Evolutionary conservation across 2,797 vertebrate genomes (phyloP), one percentile per base, ranked within the genome.

Genomic region (Dicrostonyx torquatus): DNA sequence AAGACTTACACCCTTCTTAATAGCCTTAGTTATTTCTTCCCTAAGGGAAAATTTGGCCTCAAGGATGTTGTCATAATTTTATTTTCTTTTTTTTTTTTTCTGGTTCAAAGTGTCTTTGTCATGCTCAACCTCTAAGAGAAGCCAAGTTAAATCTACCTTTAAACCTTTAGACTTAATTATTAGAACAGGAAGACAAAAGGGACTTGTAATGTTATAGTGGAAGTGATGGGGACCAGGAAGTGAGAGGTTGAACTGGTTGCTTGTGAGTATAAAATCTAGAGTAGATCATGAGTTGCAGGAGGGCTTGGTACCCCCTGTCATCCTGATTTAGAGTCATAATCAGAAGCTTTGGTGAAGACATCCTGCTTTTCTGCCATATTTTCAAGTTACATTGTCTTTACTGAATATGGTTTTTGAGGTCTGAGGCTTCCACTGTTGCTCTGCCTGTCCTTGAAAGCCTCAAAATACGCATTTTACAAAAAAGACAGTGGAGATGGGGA

Each of bases 91-190:
- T 6, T 10, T 68, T 68, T 79, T 87, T 89, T 34, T 60, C 45
- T 58, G 34, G 29, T 40, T 37, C 43, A 77, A 89, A n/a, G 55
- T 80, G 17, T 88, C 70, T 93, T 60, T 89, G 18, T 78, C 83
- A 76, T 96, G 88, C 37, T 87, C 31, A 90, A 48, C 18, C 94
- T 95, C 89, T 55, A 94, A 62, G 73, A 83, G 40, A 95, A 80
- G 34, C 34, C 55, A 50, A 90, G 53, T 70, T 89, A 37, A 91
- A 91, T 87, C 26, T 29, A 89, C 45, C 62, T 89, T 89, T 53
- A 78, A 92, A 87, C 50, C 37, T 43, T 64, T 55, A 78, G 29
- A 17, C 68, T 83, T 94, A 50, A 14, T 92, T 92, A 90, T 72
- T 18, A 85, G 48, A 40, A 45, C 9, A 45, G 55, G n/a, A 60